phyloP scores from a whole-genome alignment of 2,888 invertebrate species.

The Morinoia aosen region DNA sequence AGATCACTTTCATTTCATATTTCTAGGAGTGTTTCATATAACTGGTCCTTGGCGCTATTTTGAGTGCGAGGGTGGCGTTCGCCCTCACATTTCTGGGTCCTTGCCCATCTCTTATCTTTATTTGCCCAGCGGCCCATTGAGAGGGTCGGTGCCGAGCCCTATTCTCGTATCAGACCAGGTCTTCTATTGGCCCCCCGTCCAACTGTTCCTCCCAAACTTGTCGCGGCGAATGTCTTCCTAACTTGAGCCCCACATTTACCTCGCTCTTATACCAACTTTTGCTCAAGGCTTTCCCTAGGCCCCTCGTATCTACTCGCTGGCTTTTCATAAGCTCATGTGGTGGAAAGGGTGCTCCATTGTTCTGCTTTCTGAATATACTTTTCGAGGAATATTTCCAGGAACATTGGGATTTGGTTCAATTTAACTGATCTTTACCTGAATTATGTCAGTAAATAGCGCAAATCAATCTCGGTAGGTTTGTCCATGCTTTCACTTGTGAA shows the following conservation, averaged over 20 bases:
- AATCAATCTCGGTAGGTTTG: too few species aligned
- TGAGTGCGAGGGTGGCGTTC: not conserved
- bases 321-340: not conserved
- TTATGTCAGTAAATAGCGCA: too few species aligned
- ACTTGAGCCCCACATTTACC: not conserved
- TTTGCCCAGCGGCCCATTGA: slow-evolving; percentile 31
- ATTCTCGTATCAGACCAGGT: not conserved
- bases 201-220: slow-evolving; percentile 25
- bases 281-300: not conserved
- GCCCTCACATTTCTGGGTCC: slow-evolving; percentile 12
- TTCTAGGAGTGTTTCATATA: not conserved
- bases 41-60: not conserved
- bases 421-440: too few species aligned
- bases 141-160: not conserved
- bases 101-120: slow-evolving; percentile 35
- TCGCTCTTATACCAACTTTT: not conserved
- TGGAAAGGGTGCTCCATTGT: too few species aligned
- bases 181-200: not conserved
- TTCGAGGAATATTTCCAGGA: too few species aligned
- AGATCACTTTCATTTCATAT: not conserved
- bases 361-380: too few species aligned
- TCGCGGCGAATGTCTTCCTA: not conserved
- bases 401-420: too few species aligned
- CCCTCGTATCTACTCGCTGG: not conserved
- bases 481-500: too few species aligned